A percentile compares a stretch with the other conserved stretches of the same genome.
Evolutionary conservation across 2,888 invertebrate genomes (phyloP).

Genomic region (Eupithecia pulchellata): DNA sequence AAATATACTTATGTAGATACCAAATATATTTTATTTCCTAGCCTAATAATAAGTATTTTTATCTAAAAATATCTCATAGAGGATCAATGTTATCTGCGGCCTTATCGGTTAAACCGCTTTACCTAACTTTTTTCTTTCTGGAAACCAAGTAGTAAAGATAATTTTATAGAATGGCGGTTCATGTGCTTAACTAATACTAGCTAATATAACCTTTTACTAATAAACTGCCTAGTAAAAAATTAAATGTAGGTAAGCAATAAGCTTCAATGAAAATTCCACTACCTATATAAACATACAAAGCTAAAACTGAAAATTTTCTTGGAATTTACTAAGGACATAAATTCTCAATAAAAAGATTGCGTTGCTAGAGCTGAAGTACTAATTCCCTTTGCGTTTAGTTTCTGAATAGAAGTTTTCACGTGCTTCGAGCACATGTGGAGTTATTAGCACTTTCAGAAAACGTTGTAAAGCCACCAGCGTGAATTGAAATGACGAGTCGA

Average conservation of each 20-base stretch:
- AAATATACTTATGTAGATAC: no score
- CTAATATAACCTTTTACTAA: neutral
- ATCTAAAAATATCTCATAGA: neutral
- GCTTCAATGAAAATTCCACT: neutral
- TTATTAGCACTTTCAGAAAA: slow-evolving; percentile 35
- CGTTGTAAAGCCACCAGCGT: neutral
- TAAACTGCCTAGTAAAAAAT: no score
- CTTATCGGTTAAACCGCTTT: no score
- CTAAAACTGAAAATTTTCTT: slow-evolving; percentile 51
- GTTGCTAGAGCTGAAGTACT: slow-evolving; percentile 31
- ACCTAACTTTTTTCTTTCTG: no score
- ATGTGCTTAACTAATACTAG: neutral
- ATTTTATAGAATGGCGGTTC: neutral
- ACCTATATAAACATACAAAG: neutral
- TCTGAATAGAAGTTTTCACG: slow-evolving; percentile 32
- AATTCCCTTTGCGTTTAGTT: slow-evolving; percentile 27
- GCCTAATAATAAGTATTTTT: neutral
- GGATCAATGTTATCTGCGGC: neutral
- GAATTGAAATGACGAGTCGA: neutral
- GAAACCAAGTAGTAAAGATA: neutral
- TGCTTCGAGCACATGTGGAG: slow-evolving; percentile 22
- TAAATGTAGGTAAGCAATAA: no score
- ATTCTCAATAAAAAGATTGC: slow-evolving; percentile 53
- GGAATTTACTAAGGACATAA: slow-evolving; percentile 62
- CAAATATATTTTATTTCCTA: neutral